Evolutionary conservation across 92 coral and sea anemone species (phyloP).

Genomic region (Meandrina meandrites): DNA sequence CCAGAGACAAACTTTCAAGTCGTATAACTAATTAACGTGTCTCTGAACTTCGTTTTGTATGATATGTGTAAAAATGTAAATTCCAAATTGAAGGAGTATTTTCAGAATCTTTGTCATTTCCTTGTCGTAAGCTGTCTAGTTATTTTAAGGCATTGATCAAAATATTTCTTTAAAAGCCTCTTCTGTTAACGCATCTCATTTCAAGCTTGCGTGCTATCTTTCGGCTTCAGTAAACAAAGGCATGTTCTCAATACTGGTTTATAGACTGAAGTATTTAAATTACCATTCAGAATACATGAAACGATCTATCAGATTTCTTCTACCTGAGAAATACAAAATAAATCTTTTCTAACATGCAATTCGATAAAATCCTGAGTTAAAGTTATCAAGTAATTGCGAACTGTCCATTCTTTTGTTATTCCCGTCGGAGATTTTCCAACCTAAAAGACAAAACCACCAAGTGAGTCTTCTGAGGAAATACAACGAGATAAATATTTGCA

Average conservation of each 20-base stretch:
- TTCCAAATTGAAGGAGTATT: neutral
- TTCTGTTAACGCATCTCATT: neutral
- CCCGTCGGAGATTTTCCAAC: slow-evolving; percentile 86
- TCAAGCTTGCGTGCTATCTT: neutral
- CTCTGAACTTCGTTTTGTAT: neutral
- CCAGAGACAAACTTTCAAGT: no score
- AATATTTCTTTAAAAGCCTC: neutral
- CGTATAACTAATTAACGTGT: no score
- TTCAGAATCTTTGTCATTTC: neutral
- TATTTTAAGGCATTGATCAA: neutral
- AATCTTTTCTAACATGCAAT: neutral
- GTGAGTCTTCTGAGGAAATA: no score
- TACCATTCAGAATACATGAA: neutral
- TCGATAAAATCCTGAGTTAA: neutral
- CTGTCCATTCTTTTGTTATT: slow-evolving; percentile 33
- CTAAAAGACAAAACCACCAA: slow-evolving; percentile 41
- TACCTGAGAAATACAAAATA: neutral
- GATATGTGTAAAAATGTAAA: neutral
- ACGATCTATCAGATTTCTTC: neutral
- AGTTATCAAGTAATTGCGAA: neutral
- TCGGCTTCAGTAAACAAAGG: neutral
- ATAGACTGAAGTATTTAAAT: neutral
- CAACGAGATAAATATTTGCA: no score
- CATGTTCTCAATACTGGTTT: neutral
- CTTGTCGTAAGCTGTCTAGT: neutral